Evolutionary conservation across 2,797 vertebrate species (phyloP).

Genomic region (Pangasius krempfi): DNA sequence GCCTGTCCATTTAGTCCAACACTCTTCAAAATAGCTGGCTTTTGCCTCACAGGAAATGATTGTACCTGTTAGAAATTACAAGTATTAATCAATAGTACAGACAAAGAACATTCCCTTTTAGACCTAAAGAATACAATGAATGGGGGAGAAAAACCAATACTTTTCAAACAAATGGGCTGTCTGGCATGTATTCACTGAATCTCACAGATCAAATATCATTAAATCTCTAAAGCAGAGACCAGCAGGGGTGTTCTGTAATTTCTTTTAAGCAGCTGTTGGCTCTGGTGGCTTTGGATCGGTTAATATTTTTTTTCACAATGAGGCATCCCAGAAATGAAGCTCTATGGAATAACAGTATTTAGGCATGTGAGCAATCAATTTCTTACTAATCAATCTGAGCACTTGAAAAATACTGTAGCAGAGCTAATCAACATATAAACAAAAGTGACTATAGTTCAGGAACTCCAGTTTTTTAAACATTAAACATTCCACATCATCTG

Average conservation of each 20-base stretch:
- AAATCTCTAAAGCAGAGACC: constrained; percentile 9
- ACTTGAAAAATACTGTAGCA: not conserved
- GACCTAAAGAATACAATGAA: constrained; percentile 47
- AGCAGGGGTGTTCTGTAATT: constrained; percentile 20
- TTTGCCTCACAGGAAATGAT: constrained; percentile 41
- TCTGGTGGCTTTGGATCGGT: not conserved
- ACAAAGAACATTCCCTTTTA: constrained; percentile 45
- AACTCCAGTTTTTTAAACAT: not conserved
- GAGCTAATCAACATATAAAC: not conserved
- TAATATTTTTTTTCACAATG: constrained; percentile 16
- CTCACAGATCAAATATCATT: constrained; percentile 13
- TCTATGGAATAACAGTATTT: constrained; percentile 6
- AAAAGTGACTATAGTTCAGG: not conserved
- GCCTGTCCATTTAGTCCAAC: constrained; percentile 23
- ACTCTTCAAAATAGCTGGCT: constrained; percentile 43
- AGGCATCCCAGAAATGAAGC: not conserved
- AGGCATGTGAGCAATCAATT: not conserved
- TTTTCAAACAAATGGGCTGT: constrained; percentile 12
- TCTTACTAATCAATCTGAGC: not conserved
- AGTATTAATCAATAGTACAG: constrained; percentile 44
- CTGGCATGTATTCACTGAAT: constrained; percentile 21
- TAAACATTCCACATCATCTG: not conserved
- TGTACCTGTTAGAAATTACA: constrained; percentile 52
- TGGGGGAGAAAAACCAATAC: constrained; percentile 43
- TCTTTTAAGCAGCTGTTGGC: not conserved